These are phyloP conservation scores for Tachysurus vachellii DNA, from an alignment of 2,113 vertebrate species.

Conservation along the genomic window DNA sequence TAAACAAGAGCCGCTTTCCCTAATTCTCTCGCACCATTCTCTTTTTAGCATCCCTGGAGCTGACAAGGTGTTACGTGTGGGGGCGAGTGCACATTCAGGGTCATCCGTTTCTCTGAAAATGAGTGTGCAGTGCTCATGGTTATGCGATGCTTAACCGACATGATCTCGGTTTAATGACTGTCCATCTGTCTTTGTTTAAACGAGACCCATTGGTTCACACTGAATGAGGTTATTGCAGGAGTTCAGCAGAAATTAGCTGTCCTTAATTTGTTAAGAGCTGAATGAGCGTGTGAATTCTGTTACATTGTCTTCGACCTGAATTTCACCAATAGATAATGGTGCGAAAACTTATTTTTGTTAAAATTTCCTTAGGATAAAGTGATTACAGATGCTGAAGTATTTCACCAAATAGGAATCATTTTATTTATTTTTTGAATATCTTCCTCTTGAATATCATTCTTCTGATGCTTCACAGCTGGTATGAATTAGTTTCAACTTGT, in stretches of 20 bases:
- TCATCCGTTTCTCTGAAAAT: conserved; percentile 30
- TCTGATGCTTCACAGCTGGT: neutral
- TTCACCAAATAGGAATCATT: no score
- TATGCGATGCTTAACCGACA: conserved; percentile 35
- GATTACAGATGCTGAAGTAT: neutral
- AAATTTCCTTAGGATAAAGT: neutral
- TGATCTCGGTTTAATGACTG: conserved; percentile 49
- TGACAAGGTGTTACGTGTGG: conserved; percentile 37
- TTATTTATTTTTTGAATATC: no score
- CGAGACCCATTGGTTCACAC: conserved; percentile 27
- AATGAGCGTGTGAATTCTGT: conserved; percentile 3
- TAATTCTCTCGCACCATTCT: conserved; percentile 33
- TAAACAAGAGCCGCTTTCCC: conserved; percentile 39
- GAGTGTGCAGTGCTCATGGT: conserved; percentile 15
- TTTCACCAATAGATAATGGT: conserved; percentile 16
- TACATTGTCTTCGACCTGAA: neutral
- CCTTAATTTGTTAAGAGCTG: conserved; percentile 28
- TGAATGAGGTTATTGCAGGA: conserved; percentile 36
- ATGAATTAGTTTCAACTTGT: no score
- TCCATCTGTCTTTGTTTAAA: conserved; percentile 53
- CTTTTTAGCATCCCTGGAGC: conserved; percentile 43
- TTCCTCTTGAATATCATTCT: neutral
- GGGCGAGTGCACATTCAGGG: conserved; percentile 22
- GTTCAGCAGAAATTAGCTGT: conserved; percentile 16
- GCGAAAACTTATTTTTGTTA: neutral